Evolutionary conservation across 2,113 vertebrate species (phyloP).

Genomic region (Salvelinus alpinus): DNA sequence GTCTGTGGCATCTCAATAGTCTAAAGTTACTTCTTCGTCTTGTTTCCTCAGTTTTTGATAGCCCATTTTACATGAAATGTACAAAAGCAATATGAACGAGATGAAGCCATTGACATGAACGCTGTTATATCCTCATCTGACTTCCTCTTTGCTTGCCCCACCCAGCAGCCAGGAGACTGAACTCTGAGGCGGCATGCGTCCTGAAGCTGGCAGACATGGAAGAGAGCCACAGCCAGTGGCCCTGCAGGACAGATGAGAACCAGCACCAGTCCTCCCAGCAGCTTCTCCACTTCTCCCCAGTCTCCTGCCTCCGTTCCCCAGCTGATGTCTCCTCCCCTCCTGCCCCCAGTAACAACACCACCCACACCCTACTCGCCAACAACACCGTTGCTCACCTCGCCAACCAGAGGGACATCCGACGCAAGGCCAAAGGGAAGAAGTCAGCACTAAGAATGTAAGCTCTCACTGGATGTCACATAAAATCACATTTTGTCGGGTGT

Average conservation of each 20-base stretch:
- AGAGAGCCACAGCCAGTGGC: slow-evolving; percentile 65
- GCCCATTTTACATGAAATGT: not conserved
- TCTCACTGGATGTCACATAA: not conserved
- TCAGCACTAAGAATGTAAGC: slow-evolving; percentile 79
- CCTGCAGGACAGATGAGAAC: slow-evolving; percentile 53
- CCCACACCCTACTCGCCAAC: slow-evolving; percentile 55
- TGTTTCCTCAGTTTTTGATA: not conserved
- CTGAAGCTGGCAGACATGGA: slow-evolving; percentile 71
- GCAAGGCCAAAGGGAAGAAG: slow-evolving; percentile 75
- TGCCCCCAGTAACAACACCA: slow-evolving; percentile 24
- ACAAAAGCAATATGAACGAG: not conserved
- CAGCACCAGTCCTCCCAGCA: slow-evolving; percentile 24
- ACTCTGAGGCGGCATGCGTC: slow-evolving; percentile 52
- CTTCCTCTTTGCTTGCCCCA: not conserved
- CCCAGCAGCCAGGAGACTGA: slow-evolving; percentile 66
- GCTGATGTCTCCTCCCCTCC: slow-evolving; percentile 44
- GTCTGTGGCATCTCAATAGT: not conserved
- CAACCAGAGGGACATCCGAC: slow-evolving; percentile 62
- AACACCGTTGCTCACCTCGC: slow-evolving; percentile 42
- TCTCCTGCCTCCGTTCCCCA: slow-evolving; percentile 19
- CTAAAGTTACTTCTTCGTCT: not conserved
- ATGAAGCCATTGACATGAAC: not conserved
- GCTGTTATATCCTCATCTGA: not conserved
- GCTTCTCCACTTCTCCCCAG: slow-evolving; percentile 34
- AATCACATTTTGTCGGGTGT: too few species aligned